These are phyloP conservation scores for Cathartes aura DNA, from an alignment of 2,113 vertebrate species.

Conservation along the genomic window DNA sequence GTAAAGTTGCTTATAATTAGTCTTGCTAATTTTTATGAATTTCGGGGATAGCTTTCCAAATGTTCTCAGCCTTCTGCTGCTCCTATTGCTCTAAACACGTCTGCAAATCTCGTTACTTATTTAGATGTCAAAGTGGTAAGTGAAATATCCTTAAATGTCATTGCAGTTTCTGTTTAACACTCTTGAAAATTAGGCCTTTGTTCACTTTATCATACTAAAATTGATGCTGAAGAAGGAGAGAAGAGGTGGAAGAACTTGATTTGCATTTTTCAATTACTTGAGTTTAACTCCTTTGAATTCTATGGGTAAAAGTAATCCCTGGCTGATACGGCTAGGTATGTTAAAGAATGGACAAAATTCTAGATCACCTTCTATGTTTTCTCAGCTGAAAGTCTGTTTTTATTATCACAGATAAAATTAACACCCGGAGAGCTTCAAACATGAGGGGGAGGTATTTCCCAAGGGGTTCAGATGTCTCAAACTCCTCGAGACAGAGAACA, in stretches of 20 bases:
- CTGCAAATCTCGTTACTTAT: not conserved
- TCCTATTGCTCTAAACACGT: not conserved
- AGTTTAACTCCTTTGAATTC: not conserved
- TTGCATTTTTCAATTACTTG: not conserved
- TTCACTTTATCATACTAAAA: not conserved
- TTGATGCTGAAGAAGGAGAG: not conserved
- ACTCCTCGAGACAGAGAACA: not conserved
- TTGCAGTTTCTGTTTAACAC: not conserved
- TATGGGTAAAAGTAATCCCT: not conserved
- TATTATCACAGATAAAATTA: not conserved
- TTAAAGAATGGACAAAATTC: not conserved
- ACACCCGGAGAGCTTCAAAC: not conserved
- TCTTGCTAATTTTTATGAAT: slow-evolving; percentile 45
- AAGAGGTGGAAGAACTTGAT: not conserved
- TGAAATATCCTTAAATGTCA: slow-evolving; percentile 59
- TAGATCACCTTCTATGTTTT: not conserved
- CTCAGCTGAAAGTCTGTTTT: not conserved
- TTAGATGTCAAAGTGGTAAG: slow-evolving; percentile 41
- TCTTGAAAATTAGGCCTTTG: slow-evolving; percentile 2
- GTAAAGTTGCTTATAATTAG: slow-evolving; percentile 37
- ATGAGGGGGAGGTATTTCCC: not conserved
- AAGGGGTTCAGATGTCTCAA: not conserved
- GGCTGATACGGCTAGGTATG: fast-evolving
- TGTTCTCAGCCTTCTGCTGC: slow-evolving; percentile 54
- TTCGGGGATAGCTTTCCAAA: slow-evolving; percentile 1